phyloP scores from a whole-genome alignment of 2,797 vertebrate genomes.

The Pseudopleuronectes americanus region DNA sequence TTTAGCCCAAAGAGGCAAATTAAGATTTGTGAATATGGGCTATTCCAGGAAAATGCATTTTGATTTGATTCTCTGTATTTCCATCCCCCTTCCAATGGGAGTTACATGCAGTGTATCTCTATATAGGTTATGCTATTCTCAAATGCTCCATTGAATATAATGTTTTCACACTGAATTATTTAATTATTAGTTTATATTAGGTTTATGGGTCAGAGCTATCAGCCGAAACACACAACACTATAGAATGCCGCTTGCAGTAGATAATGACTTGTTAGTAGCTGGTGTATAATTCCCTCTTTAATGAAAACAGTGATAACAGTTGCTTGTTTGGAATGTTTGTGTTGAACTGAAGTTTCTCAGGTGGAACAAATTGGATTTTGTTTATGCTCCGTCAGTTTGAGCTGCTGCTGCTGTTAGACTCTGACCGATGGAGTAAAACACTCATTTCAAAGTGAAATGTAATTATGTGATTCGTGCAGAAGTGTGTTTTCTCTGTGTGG shows the following conservation, averaged over 20 bases:
- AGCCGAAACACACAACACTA: background rate
- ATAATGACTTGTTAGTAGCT: conserved; percentile 5
- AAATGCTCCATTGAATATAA: too few species aligned
- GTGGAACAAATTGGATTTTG: conserved; percentile 65
- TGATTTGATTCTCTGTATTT: too few species aligned
- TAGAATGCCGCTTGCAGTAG: too few species aligned
- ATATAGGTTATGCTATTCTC: too few species aligned
- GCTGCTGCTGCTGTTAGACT: conserved; percentile 11
- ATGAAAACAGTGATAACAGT: conserved; percentile 20
- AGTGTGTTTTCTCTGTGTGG: conserved; percentile 3
- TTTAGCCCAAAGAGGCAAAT: too few species aligned
- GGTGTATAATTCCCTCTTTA: background rate
- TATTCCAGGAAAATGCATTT: too few species aligned
- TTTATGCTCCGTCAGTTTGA: conserved; percentile 31
- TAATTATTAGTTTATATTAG: too few species aligned
- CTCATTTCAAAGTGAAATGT: conserved; percentile 55
- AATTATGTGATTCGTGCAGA: conserved; percentile 54
- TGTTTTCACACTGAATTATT: too few species aligned
- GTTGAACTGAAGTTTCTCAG: conserved; percentile 30
- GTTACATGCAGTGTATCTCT: too few species aligned
- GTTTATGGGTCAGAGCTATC: background rate
- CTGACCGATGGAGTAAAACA: conserved; percentile 37
- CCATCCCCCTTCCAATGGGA: too few species aligned
- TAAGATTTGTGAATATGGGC: too few species aligned
- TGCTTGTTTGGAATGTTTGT: conserved; percentile 44